Evolutionary conservation across 2,113 vertebrate genomes (phyloP).

Genomic region (Xyrauchen texanus): DNA sequence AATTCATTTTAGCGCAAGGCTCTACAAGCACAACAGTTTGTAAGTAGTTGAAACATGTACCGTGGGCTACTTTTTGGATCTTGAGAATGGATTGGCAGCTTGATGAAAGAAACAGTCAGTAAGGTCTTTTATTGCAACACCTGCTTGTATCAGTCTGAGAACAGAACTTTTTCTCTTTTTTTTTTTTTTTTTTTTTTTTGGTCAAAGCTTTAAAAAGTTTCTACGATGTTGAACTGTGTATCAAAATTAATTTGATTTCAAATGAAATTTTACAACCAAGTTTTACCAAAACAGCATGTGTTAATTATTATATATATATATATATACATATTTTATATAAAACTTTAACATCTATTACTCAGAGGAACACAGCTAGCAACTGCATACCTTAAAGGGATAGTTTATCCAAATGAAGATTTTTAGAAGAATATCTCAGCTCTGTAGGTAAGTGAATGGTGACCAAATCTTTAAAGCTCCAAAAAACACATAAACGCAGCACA

Average conservation of each 20-base stretch:
- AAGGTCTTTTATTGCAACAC: slow-evolving; percentile 41
- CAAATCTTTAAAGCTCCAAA: too few species aligned
- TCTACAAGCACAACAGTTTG: slow-evolving; percentile 9
- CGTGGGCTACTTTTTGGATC: slow-evolving; percentile 1
- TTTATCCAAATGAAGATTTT: too few species aligned
- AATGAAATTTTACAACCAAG: slow-evolving; percentile 38
- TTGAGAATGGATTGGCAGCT: slow-evolving; percentile 14
- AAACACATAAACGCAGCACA: too few species aligned
- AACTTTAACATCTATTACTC: too few species aligned
- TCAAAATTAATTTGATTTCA: slow-evolving; percentile 27
- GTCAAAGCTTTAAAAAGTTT: slow-evolving; percentile 12
- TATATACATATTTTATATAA: too few species aligned
- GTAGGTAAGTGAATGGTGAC: too few species aligned
- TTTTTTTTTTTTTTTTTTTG: slow-evolving; percentile 10
- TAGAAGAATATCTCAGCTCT: too few species aligned
- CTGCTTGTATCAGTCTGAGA: slow-evolving; percentile 28
- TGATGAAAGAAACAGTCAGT: slow-evolving; percentile 35
- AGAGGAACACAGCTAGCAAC: background rate
- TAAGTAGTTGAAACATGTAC: slow-evolving; percentile 19
- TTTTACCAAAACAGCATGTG: slow-evolving; percentile 25
- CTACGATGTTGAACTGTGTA: slow-evolving; percentile 33
- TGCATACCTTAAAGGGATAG: background rate
- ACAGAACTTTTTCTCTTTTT: background rate
- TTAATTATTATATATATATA: background rate
- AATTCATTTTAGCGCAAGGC: slow-evolving; percentile 19